Evolutionary conservation across 2,888 invertebrate species (phyloP), one percentile per base, ranked within the genome.

Genomic region (Cryptocephalus primarius): DNA sequence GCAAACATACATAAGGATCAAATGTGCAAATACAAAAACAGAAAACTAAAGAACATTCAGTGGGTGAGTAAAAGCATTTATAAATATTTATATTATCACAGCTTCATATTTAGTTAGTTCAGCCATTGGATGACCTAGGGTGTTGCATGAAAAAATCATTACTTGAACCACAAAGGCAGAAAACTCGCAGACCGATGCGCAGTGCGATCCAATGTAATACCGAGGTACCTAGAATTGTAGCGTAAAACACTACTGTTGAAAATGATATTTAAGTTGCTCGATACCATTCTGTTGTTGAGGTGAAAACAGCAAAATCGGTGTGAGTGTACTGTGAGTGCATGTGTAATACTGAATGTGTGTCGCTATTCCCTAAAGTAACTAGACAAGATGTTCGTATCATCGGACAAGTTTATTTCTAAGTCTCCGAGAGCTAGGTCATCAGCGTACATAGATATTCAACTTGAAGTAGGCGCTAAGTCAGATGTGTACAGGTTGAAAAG

Each of bases 301-400:
- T 39, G 39, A 39, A 39, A 39, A 39, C 39, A 39, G 11, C 39
- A 39, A n/a, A n/a, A n/a, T n/a, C n/a, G n/a, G n/a, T n/a, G n/a
- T n/a, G n/a, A n/a, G n/a, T n/a, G n/a, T n/a, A n/a, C n/a, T 39
- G 39, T 9, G 11, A 11, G 11, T 8, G 39, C 12, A 8, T 39
- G n/a, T 11, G 39, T 9, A 39, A 39, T 39, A 11, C 39, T 39
- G n/a, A 8, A 13, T 39, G 11, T 39, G 39, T 11, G 39, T 39
- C 39, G 39, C 39, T 13, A 39, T 39, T 13, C 12, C 39, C 12
- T n/a, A 39, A 9, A 39, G 11, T 39, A 39, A 39, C 39, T 11
- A 39, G 39, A 39, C 8, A 39, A 13, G 9, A 39, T 39, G 39
- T 39, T 39, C 39, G 12, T 8, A 39, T 39, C 39, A 11, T 39